Evolutionary conservation across 2,888 invertebrate species (phyloP).

Genomic region (Theretra japonica): DNA sequence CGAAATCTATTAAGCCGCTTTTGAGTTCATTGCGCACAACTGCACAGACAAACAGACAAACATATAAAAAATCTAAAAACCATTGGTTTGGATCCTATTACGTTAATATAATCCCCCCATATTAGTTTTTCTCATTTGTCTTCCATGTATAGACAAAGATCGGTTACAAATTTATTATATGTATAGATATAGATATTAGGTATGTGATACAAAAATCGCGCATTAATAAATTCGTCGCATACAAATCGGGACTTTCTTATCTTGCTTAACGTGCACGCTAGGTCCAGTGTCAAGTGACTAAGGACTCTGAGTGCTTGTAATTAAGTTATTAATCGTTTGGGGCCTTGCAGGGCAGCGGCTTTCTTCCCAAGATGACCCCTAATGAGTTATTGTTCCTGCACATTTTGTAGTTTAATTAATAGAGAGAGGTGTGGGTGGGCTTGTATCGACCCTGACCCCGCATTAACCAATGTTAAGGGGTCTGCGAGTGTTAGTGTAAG

Average conservation of each 20-base stretch:
- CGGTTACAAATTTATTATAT: no score
- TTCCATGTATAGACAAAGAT: no score
- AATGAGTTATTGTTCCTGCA: constrained; percentile 56
- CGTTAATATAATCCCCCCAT: no score
- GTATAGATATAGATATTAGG: no score
- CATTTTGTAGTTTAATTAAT: constrained; percentile 49
- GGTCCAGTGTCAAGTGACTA: constrained; percentile 43
- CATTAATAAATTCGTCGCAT: constrained; percentile 29
- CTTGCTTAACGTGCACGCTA: constrained; percentile 13
- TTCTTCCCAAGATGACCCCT: constrained; percentile 45
- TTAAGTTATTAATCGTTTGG: constrained; percentile 52
- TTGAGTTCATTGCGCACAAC: no score
- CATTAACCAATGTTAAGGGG: constrained; percentile 12
- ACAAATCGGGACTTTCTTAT: constrained; percentile 28
- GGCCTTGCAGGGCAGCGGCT: constrained; percentile 40
- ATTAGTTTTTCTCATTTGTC: no score
- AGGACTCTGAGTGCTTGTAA: constrained; percentile 47
- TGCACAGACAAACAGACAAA: no score
- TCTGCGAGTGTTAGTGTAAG: background rate
- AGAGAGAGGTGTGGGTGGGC: constrained; percentile 37
- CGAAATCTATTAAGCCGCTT: no score
- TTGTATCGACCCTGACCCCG: constrained; percentile 11
- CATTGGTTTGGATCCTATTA: no score
- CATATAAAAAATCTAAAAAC: no score
- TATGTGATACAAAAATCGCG: background rate